Base-by-base conservation (phyloP, 1,140 invertebrate genomes). In the Drosophila sucinea region DNA sequence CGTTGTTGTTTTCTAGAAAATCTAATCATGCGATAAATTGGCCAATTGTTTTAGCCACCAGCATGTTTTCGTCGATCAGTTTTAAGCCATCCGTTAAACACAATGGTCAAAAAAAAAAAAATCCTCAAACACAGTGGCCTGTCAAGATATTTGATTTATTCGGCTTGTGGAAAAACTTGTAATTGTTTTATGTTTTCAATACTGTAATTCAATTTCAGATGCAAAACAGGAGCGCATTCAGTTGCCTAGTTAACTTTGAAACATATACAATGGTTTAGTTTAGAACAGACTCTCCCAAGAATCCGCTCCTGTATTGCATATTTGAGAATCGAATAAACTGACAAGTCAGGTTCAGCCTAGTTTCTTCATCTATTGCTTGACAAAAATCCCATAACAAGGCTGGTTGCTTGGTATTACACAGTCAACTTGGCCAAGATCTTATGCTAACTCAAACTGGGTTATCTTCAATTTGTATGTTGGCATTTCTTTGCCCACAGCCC, bases 1-100 rank as follows among this genome's bases (percentile, higher is more conserved):
- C 17, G 56, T 51, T 62, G 3, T 29, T 40, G 57, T 71, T 61
- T 51, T 61, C 58, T 60, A 47, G 70, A 84, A 84, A 81, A 89
- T 90, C 85, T 89, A 89, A 89, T 89, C 84, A 89, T 90, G 84
- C 84, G 74, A 90, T 89, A 89, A 89, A 89, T 89, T 89, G 84
- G 85, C 84, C 84, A 89, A 89, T 89, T 89, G 84, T 89, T 84
- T 84, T 71, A 54, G 66, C 61, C 32, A 67, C 17, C 61, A 54
- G 29, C 30, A 33, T 27, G 8, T 47, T n/a, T 44, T 47, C 17
- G 1, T 23, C 5, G 17, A 47, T 38, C 35, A 11, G 35, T 38
- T 38, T 38, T 10, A 0, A 38, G 35, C 35, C 66, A 67, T 76
- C 58, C 58, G 66, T 35, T 64, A 3, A 47, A 64, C 5, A 77